Percentiles rank a stretch among this genome's conserved stretches.
Conservation (phyloP, 2,888 invertebrate genomes). For the Osmoderma eremita region DNA sequence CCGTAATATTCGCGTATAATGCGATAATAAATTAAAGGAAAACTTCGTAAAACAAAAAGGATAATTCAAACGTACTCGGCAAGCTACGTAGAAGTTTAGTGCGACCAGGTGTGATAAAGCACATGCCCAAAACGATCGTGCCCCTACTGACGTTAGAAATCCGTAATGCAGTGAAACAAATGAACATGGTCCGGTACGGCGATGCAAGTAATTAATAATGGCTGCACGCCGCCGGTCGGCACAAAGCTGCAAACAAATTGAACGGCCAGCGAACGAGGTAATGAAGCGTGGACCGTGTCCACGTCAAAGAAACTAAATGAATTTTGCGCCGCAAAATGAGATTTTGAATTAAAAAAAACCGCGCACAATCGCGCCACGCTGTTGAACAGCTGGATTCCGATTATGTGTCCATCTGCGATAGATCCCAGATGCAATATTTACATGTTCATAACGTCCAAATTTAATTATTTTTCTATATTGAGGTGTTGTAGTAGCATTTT, state of each 20-base stretch:
- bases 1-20: neutral
- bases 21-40: conserved; percentile 6
- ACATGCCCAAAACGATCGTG: conserved; percentile 4
- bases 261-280: conserved; percentile 13
- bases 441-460: no score
- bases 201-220: conserved; percentile 35
- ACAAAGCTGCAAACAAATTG: conserved; percentile 17
- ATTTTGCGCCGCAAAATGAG: conserved; percentile 29
- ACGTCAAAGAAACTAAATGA: conserved; percentile 31
- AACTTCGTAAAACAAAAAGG: neutral
- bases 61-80: neutral
- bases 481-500: no score
- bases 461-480: no score
- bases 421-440: no score
- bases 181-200: conserved; percentile 17
- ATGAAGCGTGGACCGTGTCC: conserved; percentile 21
- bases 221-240: conserved; percentile 19
- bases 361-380: neutral
- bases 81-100: neutral
- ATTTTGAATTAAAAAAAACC: conserved; percentile 10
- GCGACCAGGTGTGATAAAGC: neutral
- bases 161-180: conserved; percentile 23
- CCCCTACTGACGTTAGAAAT: conserved; percentile 13
- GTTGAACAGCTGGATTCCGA: neutral
- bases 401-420: no score